These are phyloP conservation scores for Aphodius granarius DNA, from an alignment of 2,888 invertebrate genomes.

Conservation along the genomic window DNA sequence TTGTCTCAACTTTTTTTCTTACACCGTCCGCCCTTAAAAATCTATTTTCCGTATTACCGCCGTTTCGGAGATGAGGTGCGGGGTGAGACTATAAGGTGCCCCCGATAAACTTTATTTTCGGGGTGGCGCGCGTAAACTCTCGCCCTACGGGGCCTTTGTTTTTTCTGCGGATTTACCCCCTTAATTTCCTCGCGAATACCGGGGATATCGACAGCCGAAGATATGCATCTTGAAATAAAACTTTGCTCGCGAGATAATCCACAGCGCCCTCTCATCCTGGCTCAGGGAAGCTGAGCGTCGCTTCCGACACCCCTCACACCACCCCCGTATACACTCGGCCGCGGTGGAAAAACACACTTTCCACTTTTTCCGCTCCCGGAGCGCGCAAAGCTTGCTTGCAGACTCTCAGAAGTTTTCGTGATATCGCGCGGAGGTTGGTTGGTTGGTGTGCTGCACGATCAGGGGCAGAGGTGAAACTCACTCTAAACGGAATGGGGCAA, in stretches of 20 bases:
- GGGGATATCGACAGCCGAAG: constrained; percentile 5
- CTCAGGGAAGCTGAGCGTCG: neutral
- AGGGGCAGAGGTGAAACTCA: neutral
- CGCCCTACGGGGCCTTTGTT: neutral
- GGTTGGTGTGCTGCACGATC: neutral
- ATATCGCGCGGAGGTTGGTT: neutral
- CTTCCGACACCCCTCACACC: neutral
- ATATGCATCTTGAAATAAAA: constrained; percentile 12
- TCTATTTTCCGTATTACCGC: neutral
- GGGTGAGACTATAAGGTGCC: neutral
- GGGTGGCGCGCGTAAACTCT: neutral
- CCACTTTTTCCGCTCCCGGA: constrained; percentile 4
- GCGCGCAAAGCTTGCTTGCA: neutral
- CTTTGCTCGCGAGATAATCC: constrained; percentile 7
- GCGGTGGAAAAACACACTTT: constrained; percentile 9
- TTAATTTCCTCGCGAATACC: constrained; percentile 9
- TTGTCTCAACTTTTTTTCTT: neutral
- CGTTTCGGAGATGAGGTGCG: neutral
- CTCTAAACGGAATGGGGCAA: neutral
- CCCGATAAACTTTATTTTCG: neutral
- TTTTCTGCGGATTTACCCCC: constrained; percentile 1
- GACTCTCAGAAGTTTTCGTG: neutral
- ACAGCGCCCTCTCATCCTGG: neutral
- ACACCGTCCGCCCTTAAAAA: neutral
- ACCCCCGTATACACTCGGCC: neutral